Base-by-base conservation (phyloP, 1,140 invertebrate species). In the Archegozetes longisetosus region DNA sequence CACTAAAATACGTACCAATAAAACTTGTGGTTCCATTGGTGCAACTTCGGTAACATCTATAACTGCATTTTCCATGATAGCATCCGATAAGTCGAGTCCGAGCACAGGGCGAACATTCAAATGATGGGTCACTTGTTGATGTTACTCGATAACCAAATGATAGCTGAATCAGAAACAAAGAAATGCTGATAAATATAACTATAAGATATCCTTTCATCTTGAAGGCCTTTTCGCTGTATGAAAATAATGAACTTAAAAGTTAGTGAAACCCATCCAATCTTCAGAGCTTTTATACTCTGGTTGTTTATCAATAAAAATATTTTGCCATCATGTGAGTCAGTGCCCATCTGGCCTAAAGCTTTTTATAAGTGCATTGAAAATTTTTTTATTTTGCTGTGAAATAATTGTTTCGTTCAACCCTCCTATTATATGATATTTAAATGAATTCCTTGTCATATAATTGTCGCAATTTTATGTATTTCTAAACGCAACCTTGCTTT, bases 31-130 rank as follows among this genome's bases (percentile, higher is more conserved):
- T 58, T 14, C 57, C 57, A 29, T 58, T 58, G 9, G 46, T 58
- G 25, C 57, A 58, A n/a, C 57, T 58, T 9, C 57, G 46, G 22
- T 58, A 58, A 24, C 57, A 58, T 2, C 57, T 40, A 46, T 58
- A 58, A 53, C 57, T 58, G 17, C 57, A 58, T 14, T 29, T n/a
- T 17, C 51, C 51, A 24, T 25, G 6, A 53, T 22, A 58, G 47
- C 57, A 58, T 12, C 57, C 57, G 49, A 58, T 58, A 24, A 58
- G 25, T 58, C 57, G 20, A 13, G 57, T 58, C 23, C 57, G 17
- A 17, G 57, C 57, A 58, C 57, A 58, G 17, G 40, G 40, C 4
- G 48, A 51, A 40, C 57, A 58, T 46, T 58, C 57, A 51, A 50
- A 58, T n/a, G 47, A 20, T 40, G 57, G 57, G 32, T 58, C 57